Base-by-base conservation (phyloP, 2,888 invertebrate genomes). In the Leptura quadrifasciata region DNA sequence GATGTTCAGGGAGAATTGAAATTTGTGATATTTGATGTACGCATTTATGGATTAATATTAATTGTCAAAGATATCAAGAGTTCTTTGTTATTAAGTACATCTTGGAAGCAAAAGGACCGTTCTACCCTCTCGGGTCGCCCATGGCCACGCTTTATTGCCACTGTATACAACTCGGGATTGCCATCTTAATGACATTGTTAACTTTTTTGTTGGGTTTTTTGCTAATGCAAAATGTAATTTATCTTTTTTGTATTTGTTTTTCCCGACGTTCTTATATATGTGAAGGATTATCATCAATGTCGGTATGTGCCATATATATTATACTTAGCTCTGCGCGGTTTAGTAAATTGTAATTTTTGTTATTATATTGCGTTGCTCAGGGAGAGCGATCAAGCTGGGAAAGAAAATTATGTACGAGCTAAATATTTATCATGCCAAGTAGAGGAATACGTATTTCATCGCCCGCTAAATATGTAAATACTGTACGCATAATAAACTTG, bases 131-230 rank as follows among this genome's bases (percentile, higher is more conserved):
- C 27, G 61, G 3, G 47, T 24, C 71, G 71, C 61, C 52, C 52
- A 61, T 71, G 71, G 21, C 31, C n/a, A 9, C 21, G 5, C 31
- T 27, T 47, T 47, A 57, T 69, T 55, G 18, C 58, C 35, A 58
- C 47, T 24, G 52, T 21, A 65, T 54, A 52, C 47, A 65, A 57
- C 64, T 57, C 83, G 84, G 84, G 84, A 85, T 86, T 85, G 87
- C 86, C 85, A 81, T 83, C 85, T 87, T 87, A 87, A 87, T 87
- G 86, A 87, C 85, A 85, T 87, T 87, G 86, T 86, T 86, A 85
- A 85, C 84, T 85, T 85, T 85, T 84, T 86, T 82, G 58, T 55
- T 61, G 69, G 67, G 47, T 76, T 76, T 76, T 76, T 78, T 68
- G 68, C 78, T 78, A 78, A 78, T 78, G 76, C 72, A 65, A 69